Base-by-base conservation (phyloP, 2,888 invertebrate species). In the Cheilosia pagana region DNA sequence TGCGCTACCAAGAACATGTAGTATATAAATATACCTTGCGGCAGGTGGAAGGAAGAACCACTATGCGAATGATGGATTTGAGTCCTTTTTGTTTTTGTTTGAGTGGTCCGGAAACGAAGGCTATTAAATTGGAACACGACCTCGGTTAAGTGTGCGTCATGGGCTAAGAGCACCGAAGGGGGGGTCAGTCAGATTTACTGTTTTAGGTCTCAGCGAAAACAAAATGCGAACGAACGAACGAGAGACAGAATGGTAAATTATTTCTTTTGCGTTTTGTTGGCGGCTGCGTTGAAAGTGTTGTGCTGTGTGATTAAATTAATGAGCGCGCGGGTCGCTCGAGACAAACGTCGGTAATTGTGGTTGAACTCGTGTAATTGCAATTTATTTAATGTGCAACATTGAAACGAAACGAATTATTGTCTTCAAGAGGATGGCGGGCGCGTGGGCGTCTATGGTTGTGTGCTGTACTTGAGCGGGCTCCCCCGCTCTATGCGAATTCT, bases 101-200 rank as follows among this genome's bases (percentile, higher is more conserved):
- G 59, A 78, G 74, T 75, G 71, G 70, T 76, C 76, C 81, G 85
- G 85, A 85, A 85, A 85, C 71, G 85, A 85, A 85, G 81, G 85
- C 85, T 81, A 85, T 85, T 81, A 85, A 85, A 85, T 71, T 85
- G 81, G 85, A 85, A 62, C 85, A 85, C 71, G 85, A 85, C 85
- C 85, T 85, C 85, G 75, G 81, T 63, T 81, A 81, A 85, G 85
- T 76, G 76, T 81, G 85, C 85, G 81, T 62, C 85, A 81, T 57
- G 75, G 85, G 81, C 71, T 81, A 85, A 85, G 85, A 76, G 75
- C 76, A 85, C 71, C 71, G 41, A 81, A 79, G 81, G 81, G 70
- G 76, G 72, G 81, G 85, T 81, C 85, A 85, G 85, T 85, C 68
- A 23, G 43, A 23, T 10, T 28, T 50, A 52, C 28, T 12, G 6